A percentile compares a stretch with the other conserved stretches of the same genome.
phyloP scores from a whole-genome alignment of 2,888 invertebrate genomes.

The Nymphalis urticae region DNA sequence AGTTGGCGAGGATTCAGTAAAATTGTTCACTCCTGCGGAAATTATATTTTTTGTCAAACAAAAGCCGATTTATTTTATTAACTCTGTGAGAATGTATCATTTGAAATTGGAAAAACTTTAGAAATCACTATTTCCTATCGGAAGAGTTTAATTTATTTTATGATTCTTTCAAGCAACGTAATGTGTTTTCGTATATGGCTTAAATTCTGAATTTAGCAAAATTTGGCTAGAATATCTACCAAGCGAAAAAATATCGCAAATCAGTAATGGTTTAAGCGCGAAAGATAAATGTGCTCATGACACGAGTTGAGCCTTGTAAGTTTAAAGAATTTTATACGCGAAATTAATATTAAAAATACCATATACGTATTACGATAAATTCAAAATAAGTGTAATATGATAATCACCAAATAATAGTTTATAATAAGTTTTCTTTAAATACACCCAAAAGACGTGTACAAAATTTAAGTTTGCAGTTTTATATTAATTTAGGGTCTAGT shows the following conservation, averaged over 20 bases:
- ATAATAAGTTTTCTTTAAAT: no score
- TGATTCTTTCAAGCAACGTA: not conserved
- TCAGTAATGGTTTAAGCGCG: not conserved
- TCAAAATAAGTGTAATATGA: no score
- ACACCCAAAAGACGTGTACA: no score
- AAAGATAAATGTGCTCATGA: not conserved
- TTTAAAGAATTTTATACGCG: not conserved
- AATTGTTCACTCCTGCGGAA: slow-evolving; percentile 16
- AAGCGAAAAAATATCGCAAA: not conserved
- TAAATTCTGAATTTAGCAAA: not conserved
- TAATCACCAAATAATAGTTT: no score
- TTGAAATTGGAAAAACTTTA: slow-evolving; percentile 5
- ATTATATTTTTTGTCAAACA: slow-evolving; percentile 18
- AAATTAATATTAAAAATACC: no score
- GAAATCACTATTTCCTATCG: not conserved
- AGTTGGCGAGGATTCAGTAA: slow-evolving; percentile 8
- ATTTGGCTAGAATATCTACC: not conserved
- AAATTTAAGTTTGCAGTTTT: no score
- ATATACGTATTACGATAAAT: no score
- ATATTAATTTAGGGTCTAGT: no score
- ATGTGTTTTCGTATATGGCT: not conserved
- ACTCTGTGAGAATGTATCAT: not conserved
- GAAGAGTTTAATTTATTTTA: not conserved
- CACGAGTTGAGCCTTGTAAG: not conserved
- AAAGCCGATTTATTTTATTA: slow-evolving; percentile 17